Evolutionary conservation across 2,113 vertebrate genomes (phyloP), one percentile per base, ranked within the genome.

Genomic region (Irena cyanogastra): DNA sequence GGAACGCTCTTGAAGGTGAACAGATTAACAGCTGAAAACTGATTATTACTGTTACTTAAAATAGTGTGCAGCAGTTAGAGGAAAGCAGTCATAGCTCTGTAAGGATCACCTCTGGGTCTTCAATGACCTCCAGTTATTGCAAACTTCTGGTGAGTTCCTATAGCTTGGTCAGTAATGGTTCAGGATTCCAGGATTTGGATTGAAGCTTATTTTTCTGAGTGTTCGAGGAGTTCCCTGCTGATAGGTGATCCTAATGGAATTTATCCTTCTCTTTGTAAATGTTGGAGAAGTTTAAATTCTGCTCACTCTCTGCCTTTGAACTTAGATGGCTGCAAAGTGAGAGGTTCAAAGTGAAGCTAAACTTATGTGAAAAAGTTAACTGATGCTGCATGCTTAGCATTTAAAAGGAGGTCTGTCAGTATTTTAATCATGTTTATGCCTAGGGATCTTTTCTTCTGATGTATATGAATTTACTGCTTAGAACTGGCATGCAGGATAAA

Each of bases 271-370:
- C 44, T 56, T 86, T 41, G 44, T 53, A 47, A 28, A 5, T 49
- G 33, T 82, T 95, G 44, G 44, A 78, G 45, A 93, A 90, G 39
- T 92, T 95, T 85, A 68, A 79, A 45, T 97, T 94, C 69, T 93
- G 21, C 69, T 93, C 26, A 13, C 63, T 95, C 37, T 70, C 39
- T 66, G 72, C 69, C 91, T 97, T 95, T 94, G 90, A 95, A 94
- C 83, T 94, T 84, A 69, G 44, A 42, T 88, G 87, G 21, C 70
- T 91, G 41, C 63, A 65, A 57, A 91, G 64, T 69, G 59, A 76
- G 57, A 79, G 60, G 60, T 87, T 95, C 60, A 82, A 94, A 89
- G 81, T 37, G 49, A 54, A 89, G 53, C 65, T 71, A 19, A 71
- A 56, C 26, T 76, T 93, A 10, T 0, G 10, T 74, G 17, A 65